A percentile compares a stretch with the other conserved stretches of the same genome.
phyloP scores from a whole-genome alignment of 2,113 vertebrate genomes.

The Engraulis encrasicolus region DNA sequence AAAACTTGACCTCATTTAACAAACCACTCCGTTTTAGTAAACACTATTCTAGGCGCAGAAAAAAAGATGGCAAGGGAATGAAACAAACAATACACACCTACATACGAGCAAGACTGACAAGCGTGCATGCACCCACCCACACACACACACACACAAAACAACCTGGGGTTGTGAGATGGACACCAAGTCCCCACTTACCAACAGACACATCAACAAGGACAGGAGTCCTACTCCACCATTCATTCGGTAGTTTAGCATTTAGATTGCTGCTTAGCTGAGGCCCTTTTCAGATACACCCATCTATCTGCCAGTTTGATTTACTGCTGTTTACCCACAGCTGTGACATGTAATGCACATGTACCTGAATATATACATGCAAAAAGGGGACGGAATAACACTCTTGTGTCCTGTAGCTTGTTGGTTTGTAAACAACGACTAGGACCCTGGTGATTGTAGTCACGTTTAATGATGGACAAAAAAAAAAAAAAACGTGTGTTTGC shows the following conservation, averaged over 20 bases:
- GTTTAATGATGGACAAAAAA: too few relatives aligned
- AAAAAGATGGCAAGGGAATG: slow-evolving; percentile 46
- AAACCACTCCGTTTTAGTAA: slow-evolving; percentile 26
- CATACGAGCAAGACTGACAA: too few relatives aligned
- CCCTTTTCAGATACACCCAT: slow-evolving; percentile 20
- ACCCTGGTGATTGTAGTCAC: neutral
- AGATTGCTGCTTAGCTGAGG: slow-evolving; percentile 7
- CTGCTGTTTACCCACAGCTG: neutral
- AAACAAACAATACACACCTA: neutral
- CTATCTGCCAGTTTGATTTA: slow-evolving; percentile 20
- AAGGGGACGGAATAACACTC: neutral
- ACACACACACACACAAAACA: neutral
- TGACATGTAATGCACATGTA: neutral
- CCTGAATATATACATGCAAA: neutral
- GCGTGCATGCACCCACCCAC: neutral
- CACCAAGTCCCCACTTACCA: neutral
- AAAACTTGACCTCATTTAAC: slow-evolving; percentile 15
- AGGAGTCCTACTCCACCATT: neutral
- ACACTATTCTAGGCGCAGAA: neutral
- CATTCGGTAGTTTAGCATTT: slow-evolving; percentile 28
- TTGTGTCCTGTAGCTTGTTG: neutral
- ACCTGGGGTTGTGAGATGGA: neutral
- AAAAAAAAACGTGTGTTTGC: neutral
- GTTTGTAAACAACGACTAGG: neutral
- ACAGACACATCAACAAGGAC: neutral